Conservation (phyloP, 2,113 vertebrate genomes). For the Syngnathoides biaculeatus region DNA sequence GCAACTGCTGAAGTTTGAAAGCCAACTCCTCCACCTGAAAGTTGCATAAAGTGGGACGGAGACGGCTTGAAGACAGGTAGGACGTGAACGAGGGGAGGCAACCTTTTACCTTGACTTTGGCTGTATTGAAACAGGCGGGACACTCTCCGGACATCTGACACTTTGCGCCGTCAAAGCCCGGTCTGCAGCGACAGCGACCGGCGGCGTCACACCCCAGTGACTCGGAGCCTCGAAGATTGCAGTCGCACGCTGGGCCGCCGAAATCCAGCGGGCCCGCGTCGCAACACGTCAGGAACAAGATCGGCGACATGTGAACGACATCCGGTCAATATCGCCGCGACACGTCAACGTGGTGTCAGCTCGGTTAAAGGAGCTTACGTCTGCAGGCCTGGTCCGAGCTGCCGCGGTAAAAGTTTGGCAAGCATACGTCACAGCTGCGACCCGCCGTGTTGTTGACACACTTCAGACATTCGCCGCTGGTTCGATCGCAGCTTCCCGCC, state of each 20-base stretch:
- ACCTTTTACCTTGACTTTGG: conserved; percentile 76
- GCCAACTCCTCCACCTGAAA: conserved; percentile 76
- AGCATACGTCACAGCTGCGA: conserved; percentile 77
- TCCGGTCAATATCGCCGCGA: too few species aligned
- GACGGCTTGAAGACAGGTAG: not conserved
- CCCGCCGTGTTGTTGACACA: conserved; percentile 82
- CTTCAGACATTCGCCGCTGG: conserved; percentile 80
- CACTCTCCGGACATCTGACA: conserved; percentile 76
- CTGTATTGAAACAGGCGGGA: conserved; percentile 81
- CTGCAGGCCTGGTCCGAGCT: conserved; percentile 70
- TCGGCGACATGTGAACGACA: too few species aligned
- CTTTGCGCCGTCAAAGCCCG: conserved; percentile 77
- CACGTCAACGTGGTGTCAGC: not conserved
- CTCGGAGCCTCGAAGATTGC: conserved; percentile 67
- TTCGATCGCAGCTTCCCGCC: conserved; percentile 77
- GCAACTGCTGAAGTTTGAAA: conserved; percentile 73
- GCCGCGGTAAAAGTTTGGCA: conserved; percentile 77
- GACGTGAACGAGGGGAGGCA: not conserved
- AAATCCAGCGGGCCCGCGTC: not conserved
- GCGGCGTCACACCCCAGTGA: conserved; percentile 67
- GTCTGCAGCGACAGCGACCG: conserved; percentile 82
- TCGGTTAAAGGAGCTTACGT: conserved; percentile 24
- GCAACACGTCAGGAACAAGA: too few species aligned
- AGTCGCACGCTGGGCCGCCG: conserved; percentile 77
- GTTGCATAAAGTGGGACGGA: not conserved